Evolutionary conservation across 2,113 vertebrate genomes (phyloP).

Genomic region (Macquaria ambigua): DNA sequence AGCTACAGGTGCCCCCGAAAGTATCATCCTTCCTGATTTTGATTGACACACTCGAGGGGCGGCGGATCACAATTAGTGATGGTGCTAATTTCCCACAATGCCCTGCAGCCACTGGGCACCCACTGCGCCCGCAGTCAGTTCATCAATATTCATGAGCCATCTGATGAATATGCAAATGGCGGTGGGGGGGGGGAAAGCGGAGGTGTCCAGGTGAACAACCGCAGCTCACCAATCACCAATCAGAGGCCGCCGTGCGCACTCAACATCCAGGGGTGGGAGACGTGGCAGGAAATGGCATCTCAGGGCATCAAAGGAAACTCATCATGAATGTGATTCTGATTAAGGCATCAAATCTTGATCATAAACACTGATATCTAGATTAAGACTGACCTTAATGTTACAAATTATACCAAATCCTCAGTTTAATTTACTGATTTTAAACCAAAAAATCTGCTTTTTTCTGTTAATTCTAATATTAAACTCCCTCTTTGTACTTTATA

Average conservation of each 20-base stretch:
- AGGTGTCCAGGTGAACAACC: constrained; percentile 82
- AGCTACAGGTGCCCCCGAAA: constrained; percentile 84
- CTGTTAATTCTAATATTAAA: background rate
- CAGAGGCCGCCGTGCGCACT: constrained; percentile 45
- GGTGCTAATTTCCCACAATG: constrained; percentile 90
- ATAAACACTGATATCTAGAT: constrained; percentile 27
- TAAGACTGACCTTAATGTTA: background rate
- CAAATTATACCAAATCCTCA: background rate
- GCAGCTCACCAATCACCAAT: constrained; percentile 74
- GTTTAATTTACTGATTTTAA: constrained; percentile 6
- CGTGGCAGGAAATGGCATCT: constrained; percentile 46
- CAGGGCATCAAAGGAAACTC: constrained; percentile 47
- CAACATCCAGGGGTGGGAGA: constrained; percentile 41
- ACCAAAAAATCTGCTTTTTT: background rate
- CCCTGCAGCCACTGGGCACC: constrained; percentile 85
- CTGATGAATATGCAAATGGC: constrained; percentile 85
- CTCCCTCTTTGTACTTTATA: background rate
- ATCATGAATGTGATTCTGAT: constrained; percentile 17
- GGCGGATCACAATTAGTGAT: constrained; percentile 87
- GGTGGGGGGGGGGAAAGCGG: background rate
- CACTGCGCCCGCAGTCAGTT: constrained; percentile 73
- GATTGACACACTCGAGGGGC: constrained; percentile 82
- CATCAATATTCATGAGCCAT: constrained; percentile 87
- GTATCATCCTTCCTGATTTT: constrained; percentile 77
- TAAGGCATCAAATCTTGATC: constrained; percentile 1